These are phyloP conservation scores for Atherinosoma microstoma DNA, from an alignment of 2,797 vertebrate genomes.

Conservation along the genomic window DNA sequence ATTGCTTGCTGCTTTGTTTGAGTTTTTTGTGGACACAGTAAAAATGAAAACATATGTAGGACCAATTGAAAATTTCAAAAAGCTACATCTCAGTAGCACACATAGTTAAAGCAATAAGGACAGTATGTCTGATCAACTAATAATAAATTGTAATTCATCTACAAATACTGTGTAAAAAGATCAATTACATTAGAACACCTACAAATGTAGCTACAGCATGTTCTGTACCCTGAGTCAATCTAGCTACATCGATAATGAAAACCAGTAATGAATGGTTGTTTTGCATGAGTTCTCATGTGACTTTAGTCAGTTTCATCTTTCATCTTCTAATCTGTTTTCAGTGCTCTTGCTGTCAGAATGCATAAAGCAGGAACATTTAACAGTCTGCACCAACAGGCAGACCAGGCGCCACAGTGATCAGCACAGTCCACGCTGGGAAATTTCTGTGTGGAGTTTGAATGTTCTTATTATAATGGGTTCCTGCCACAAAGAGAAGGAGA, in stretches of 20 bases:
- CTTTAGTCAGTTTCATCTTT: background rate
- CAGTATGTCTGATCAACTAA: background rate
- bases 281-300: background rate
- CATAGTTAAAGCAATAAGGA: background rate
- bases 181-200: background rate
- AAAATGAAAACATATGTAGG: background rate
- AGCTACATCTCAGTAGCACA: background rate
- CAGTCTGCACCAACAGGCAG: background rate
- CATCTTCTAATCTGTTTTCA: background rate
- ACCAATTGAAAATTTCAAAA: background rate
- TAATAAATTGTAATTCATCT: background rate
- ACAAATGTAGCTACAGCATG: background rate
- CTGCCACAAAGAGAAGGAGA: background rate
- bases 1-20: background rate
- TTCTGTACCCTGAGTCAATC: background rate
- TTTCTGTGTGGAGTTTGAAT: background rate
- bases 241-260: background rate
- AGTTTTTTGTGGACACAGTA: background rate
- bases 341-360: background rate
- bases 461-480: slow-evolving; percentile 1
- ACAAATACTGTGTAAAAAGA: background rate
- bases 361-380: slow-evolving; percentile 23
- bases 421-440: background rate
- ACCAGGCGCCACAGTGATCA: slow-evolving; percentile 2
- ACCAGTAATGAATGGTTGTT: background rate